A percentile compares a stretch with the other conserved stretches of the same genome.
Evolutionary conservation across 1,140 invertebrate species (phyloP).

Genomic region (Orchestia grillus): DNA sequence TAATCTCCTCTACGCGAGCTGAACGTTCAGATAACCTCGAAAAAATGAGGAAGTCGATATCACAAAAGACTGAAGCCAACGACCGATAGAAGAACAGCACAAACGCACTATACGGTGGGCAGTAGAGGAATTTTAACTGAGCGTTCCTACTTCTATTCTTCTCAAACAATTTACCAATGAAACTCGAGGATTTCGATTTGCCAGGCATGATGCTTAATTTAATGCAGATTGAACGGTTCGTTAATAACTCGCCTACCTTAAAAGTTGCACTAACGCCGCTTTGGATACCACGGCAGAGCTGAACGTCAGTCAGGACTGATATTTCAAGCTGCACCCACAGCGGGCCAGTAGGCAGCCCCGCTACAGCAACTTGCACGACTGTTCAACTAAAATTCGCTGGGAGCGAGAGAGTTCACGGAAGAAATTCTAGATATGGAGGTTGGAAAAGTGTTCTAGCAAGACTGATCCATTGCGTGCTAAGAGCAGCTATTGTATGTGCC

Average conservation of each 20-base stretch:
- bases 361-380: neutral
- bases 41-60: neutral
- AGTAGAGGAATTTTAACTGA: neutral
- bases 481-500: neutral
- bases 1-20: neutral
- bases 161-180: neutral
- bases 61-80: neutral
- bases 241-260: neutral
- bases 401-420: neutral
- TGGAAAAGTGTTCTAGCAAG: neutral
- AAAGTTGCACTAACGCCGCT: neutral
- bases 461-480: neutral
- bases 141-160: neutral
- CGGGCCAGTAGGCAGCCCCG: neutral
- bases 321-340: neutral
- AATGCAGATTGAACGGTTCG: neutral
- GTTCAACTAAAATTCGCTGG: neutral
- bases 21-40: neutral
- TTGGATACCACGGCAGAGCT: neutral
- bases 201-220: neutral
- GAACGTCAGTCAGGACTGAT: neutral
- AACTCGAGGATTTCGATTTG: neutral
- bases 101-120: neutral
- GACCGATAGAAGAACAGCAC: neutral
- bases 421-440: neutral